Evolutionary conservation across 2,113 vertebrate species (phyloP), one percentile per base, ranked within the genome.

Genomic region (Tragulus kanchil): DNA sequence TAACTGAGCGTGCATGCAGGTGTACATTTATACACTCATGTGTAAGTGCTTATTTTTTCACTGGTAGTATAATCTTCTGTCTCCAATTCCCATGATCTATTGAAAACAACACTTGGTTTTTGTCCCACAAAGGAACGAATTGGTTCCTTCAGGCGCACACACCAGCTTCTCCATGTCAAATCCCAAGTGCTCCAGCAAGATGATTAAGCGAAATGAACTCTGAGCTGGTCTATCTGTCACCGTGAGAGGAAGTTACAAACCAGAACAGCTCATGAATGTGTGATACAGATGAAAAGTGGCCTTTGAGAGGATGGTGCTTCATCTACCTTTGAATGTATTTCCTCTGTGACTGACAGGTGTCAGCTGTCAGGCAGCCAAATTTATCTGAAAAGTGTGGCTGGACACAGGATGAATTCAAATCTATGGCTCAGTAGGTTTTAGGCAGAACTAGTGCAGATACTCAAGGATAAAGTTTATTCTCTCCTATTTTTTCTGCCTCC

Each of bases 81-180:
- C 77, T 79, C 45, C 19, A 90, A 65, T 88, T 78, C 52, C 48
- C 31, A 25, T 25, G 16, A 95, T 50, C 89, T 90, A n/a, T 42
- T 85, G 56, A 84, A 78, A 96, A 79, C 54, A 92, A 54, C 62
- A 85, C 31, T 95, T 87, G 69, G 16, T 48, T 87, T 96, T 87
- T 21, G 1, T 85, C 67, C 45, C 77, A 52, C 16, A 36, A 93
- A 93, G n/a, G 54, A 96, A 48, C 6, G 81, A 88, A 78, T 42
- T 14, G 4, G 15, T 94, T 95, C 45, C 19, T 83, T 89, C 75
- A 59, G 64, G 64, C 85, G 14, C 64, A 85, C 42, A 81, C 23
- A 1, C 26, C 23, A 11, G 17, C 58, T 88, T 94, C 54, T 62
- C 71, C 88, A 48, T 56, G 71, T 54, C 52, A 48, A 94, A 81